Conservation (phyloP, 2,888 invertebrate species). For the Volucella inanis region DNA sequence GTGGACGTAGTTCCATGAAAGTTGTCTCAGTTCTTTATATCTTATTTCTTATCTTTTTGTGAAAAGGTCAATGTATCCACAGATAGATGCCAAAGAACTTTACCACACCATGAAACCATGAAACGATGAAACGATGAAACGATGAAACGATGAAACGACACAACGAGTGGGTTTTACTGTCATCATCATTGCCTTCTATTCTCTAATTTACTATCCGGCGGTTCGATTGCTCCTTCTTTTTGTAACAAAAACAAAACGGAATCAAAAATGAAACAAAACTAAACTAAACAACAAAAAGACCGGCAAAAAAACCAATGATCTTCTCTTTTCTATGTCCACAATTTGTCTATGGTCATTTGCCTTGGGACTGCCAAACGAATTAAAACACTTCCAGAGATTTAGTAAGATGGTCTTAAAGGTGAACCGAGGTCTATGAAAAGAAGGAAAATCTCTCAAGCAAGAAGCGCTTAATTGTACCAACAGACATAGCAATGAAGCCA, state of each 20-base stretch:
- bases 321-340: conserved; percentile 48
- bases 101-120: conserved; percentile 39
- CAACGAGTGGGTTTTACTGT: conserved; percentile 55
- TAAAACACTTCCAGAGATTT: conserved; percentile 25
- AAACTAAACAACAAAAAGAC: conserved; percentile 11
- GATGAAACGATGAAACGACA: conserved; percentile 10
- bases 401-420: conserved; percentile 1
- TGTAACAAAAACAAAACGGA: conserved; percentile 4
- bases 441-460: conserved; percentile 51
- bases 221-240: conserved; percentile 30
- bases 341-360: conserved; percentile 61
- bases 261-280: too few relatives aligned
- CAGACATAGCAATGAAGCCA: conserved; percentile 31
- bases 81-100: conserved; percentile 46
- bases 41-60: conserved; percentile 27
- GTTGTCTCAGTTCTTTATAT: conserved; percentile 43
- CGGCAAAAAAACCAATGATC: conserved; percentile 16
- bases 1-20: conserved; percentile 40
- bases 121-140: conserved; percentile 9
- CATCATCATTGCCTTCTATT: conserved; percentile 55
- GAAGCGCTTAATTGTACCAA: conserved; percentile 52
- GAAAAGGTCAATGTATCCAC: conserved; percentile 64
- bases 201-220: conserved; percentile 34
- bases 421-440: conserved; percentile 39
- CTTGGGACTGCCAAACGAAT: conserved; percentile 33